These are phyloP conservation scores for Porites lobata DNA, from an alignment of 92 coral and sea anemone genomes.

Conservation along the genomic window DNA sequence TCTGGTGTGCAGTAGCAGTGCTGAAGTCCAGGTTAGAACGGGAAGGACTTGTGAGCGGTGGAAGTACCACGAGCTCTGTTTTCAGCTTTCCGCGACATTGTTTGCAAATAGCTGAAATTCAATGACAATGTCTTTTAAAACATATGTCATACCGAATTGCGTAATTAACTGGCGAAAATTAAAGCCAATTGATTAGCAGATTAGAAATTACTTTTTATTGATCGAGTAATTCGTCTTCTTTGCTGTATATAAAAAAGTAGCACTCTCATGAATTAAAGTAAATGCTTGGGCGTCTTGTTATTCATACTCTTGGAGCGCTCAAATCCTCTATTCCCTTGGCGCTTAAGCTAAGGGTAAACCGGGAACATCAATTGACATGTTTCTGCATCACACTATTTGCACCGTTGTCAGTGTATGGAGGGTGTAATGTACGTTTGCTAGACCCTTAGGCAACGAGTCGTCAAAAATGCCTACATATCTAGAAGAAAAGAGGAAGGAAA, in stretches of 20 bases:
- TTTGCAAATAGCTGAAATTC: constrained; percentile 39
- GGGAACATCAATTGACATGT: no score
- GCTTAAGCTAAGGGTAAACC: no score
- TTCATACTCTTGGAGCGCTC: no score
- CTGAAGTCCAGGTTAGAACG: not conserved
- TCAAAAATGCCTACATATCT: no score
- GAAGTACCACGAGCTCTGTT: not conserved
- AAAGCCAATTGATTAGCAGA: not conserved
- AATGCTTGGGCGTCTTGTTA: no score
- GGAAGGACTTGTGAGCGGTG: not conserved
- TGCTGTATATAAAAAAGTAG: constrained; percentile 7
- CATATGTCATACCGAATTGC: constrained; percentile 2
- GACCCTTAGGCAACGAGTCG: constrained; percentile 5
- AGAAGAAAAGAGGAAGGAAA: constrained; percentile 25
- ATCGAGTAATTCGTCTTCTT: constrained; percentile 21
- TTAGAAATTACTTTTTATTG: constrained; percentile 28
- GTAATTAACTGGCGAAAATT: constrained; percentile 20
- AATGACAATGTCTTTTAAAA: constrained; percentile 6
- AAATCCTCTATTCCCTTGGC: no score
- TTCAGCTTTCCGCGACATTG: constrained; percentile 37
- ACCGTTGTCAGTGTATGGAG: no score
- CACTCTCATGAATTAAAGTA: no score
- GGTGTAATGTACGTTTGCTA: no score
- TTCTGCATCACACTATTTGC: no score
- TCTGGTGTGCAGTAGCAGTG: constrained; percentile 7